phyloP scores from a whole-genome alignment of 2,113 vertebrate genomes.

The Manacus vitellinus region DNA sequence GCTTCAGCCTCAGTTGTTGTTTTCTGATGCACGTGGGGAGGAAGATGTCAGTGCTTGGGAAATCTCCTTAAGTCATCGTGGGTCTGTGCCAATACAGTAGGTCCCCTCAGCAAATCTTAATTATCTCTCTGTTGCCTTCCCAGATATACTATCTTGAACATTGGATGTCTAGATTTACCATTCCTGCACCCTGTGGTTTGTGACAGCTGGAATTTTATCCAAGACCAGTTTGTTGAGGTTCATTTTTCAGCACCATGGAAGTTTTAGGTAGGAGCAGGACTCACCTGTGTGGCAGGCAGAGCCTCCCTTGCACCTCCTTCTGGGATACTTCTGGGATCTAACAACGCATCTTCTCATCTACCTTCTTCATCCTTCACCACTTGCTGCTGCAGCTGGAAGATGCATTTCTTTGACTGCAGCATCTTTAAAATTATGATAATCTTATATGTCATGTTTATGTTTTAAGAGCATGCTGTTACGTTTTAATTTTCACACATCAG shows the following conservation, averaged over 20 bases:
- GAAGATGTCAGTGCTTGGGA: neutral
- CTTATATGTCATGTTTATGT: neutral
- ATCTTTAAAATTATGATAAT: neutral
- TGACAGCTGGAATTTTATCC: neutral
- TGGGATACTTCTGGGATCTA: neutral
- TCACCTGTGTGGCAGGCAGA: neutral
- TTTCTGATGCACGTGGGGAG: neutral
- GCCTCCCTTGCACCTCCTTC: neutral
- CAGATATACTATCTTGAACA: neutral
- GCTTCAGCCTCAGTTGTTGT: neutral
- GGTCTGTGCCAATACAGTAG: neutral
- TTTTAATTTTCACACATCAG: neutral
- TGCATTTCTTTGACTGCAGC: neutral
- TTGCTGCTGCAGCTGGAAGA: neutral
- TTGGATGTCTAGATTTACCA: neutral
- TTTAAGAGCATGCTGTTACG: neutral
- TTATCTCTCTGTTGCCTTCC: neutral
- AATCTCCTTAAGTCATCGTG: neutral
- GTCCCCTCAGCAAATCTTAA: neutral
- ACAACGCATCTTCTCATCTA: neutral
- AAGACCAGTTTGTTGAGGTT: neutral
- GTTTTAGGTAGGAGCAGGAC: neutral
- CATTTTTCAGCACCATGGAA: neutral
- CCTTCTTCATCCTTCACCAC: neutral
- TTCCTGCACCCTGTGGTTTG: neutral